Evolutionary conservation across 64 coral and sea anemone genomes (phyloP).

Genomic region (Cladopsammia gracilis): DNA sequence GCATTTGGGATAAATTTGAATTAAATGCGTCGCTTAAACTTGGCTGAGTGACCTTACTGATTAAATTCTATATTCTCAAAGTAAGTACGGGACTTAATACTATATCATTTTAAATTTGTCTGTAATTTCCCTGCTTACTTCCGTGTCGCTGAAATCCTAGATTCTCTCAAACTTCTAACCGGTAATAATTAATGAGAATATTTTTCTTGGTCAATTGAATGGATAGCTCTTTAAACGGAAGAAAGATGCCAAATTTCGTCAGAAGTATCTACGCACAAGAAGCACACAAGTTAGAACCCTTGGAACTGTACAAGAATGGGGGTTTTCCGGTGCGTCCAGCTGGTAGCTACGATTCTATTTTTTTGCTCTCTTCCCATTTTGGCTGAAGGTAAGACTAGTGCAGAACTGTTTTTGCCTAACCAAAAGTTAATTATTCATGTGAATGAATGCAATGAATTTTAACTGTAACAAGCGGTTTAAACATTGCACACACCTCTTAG

Average conservation of each 20-base stretch:
- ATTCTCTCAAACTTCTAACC: not conserved
- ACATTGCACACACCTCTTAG: too few relatives aligned
- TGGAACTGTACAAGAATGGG: not conserved
- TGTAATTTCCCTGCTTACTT: not conserved
- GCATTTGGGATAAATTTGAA: too few relatives aligned
- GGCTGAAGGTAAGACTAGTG: slow-evolving; percentile 1
- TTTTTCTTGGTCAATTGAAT: not conserved
- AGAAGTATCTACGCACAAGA: not conserved
- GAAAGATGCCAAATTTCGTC: not conserved
- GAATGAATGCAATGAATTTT: too few relatives aligned
- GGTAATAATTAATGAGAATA: slow-evolving; percentile 6
- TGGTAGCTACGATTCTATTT: not conserved
- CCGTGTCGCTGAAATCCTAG: not conserved
- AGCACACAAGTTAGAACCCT: not conserved
- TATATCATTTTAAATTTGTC: not conserved
- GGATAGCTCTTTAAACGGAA: not conserved
- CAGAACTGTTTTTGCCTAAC: not conserved
- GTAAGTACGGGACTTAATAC: not conserved
- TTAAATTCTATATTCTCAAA: not conserved
- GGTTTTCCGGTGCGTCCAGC: not conserved
- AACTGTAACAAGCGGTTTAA: too few relatives aligned
- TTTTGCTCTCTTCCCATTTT: not conserved
- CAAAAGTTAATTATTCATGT: too few relatives aligned
- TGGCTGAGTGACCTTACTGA: not conserved
- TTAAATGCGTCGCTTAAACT: too few relatives aligned